phyloP scores from a whole-genome alignment of 2,888 invertebrate genomes.

The Smittia aterrima region DNA sequence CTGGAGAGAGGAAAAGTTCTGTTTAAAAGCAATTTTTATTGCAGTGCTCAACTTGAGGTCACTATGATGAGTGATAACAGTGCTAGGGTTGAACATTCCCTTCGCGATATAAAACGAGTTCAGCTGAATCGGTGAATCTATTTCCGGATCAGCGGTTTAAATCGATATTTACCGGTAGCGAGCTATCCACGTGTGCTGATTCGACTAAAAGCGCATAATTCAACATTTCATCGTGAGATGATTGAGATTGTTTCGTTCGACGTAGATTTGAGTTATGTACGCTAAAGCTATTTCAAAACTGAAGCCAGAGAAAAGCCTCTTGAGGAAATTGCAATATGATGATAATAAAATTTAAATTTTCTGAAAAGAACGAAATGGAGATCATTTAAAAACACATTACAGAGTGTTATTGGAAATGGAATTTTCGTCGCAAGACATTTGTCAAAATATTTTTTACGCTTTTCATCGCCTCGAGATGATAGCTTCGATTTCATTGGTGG shows the following conservation, averaged over 20 bases:
- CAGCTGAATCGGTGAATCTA: too few relatives aligned
- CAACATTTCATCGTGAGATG: too few relatives aligned
- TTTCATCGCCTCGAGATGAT: not conserved
- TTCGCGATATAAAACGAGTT: too few relatives aligned
- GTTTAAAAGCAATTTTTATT: not conserved
- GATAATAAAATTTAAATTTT: constrained; percentile 27
- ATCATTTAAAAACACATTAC: constrained; percentile 37
- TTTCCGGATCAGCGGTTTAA: too few relatives aligned
- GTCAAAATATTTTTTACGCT: not conserved
- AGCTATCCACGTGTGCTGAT: too few relatives aligned
- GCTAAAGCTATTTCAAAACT: not conserved
- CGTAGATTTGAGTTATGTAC: not conserved
- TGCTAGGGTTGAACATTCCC: too few relatives aligned
- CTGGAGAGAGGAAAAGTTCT: not conserved
- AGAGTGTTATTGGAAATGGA: constrained; percentile 21
- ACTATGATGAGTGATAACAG: too few relatives aligned
- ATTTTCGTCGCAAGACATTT: not conserved
- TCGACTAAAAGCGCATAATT: too few relatives aligned
- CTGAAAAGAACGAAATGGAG: not conserved
- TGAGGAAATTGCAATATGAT: constrained; percentile 1
- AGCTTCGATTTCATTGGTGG: not conserved
- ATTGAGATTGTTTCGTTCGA: not conserved
- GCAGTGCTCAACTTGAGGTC: not conserved
- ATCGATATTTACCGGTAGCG: too few relatives aligned
- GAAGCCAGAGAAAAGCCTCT: not conserved